These are phyloP conservation scores for Nematopogon swammerdamellus DNA, from an alignment of 2,888 invertebrate genomes.

Conservation along the genomic window DNA sequence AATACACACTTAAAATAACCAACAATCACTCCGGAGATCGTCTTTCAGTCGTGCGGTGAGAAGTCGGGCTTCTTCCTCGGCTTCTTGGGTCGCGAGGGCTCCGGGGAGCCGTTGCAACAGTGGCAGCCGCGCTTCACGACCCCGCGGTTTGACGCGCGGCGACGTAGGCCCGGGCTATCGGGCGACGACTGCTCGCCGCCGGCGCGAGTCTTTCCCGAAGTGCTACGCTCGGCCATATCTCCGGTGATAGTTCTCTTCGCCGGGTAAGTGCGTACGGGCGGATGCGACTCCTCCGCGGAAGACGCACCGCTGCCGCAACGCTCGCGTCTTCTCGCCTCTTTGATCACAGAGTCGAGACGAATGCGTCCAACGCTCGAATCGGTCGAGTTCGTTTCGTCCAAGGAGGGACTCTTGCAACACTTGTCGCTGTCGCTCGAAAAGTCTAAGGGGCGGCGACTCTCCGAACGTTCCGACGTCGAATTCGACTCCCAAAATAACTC, in stretches of 20 bases:
- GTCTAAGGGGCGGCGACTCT: conserved; percentile 29
- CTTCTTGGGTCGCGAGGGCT: conserved; percentile 48
- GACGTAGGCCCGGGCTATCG: conserved; percentile 18
- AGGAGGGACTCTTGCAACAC: conserved; percentile 43
- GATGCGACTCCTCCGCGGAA: conserved; percentile 27
- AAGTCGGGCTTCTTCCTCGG: conserved; percentile 26
- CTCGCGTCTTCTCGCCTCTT: conserved; percentile 32
- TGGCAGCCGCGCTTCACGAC: conserved; percentile 61
- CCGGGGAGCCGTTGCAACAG: conserved; percentile 59
- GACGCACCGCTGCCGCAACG: conserved; percentile 29
- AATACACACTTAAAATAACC: too few relatives aligned
- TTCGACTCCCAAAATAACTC: conserved; percentile 48
- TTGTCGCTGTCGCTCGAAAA: conserved; percentile 49
- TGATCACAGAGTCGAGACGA: conserved; percentile 47
- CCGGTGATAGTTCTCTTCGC: conserved; percentile 24
- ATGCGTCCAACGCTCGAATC: conserved; percentile 39
- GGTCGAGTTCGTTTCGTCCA: conserved; percentile 40
- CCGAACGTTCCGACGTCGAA: conserved; percentile 35
- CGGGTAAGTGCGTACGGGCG: conserved; percentile 40
- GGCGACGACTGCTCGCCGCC: conserved; percentile 24
- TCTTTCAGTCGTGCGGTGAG: background rate
- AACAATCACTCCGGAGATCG: background rate
- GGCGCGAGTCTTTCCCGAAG: conserved; percentile 34
- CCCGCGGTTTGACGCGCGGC: conserved; percentile 46
- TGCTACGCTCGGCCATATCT: conserved; percentile 32